Evolutionary conservation across 1,140 invertebrate species (phyloP).

Genomic region (Copidosoma floridanum): DNA sequence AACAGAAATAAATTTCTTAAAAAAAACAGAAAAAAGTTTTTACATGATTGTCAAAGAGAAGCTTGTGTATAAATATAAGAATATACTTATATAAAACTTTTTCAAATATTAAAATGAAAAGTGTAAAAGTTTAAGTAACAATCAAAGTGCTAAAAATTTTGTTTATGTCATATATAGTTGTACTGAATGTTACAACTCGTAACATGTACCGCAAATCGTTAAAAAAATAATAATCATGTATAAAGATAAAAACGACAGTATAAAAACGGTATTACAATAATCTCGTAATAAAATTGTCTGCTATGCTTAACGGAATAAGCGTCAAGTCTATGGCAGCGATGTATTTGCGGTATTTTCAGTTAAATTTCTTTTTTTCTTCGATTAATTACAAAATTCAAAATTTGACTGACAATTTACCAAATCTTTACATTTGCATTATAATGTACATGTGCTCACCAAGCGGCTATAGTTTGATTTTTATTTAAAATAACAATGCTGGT

Average conservation of each 20-base stretch:
- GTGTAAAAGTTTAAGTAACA: neutral
- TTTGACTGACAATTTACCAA: neutral
- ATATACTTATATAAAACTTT: neutral
- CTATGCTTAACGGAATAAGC: neutral
- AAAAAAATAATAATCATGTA: conserved; percentile 8
- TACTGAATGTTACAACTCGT: conserved; percentile 3
- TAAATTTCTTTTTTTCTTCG: no score
- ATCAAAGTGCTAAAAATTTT: neutral
- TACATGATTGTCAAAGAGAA: conserved; percentile 18
- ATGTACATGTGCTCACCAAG: conserved; percentile 36
- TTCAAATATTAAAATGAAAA: conserved; percentile 1
- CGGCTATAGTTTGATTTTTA: conserved; percentile 30
- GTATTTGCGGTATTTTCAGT: no score
- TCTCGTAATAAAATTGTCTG: conserved; percentile 3
- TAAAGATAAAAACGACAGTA: conserved; percentile 25
- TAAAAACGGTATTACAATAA: conserved; percentile 25
- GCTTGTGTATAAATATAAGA: neutral
- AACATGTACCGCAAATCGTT: conserved; percentile 2
- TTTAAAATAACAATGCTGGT: conserved; percentile 8
- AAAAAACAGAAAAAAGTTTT: no score
- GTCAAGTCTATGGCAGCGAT: neutral
- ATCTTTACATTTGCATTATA: neutral
- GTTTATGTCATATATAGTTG: conserved; percentile 9
- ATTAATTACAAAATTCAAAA: conserved; percentile 4
- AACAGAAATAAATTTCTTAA: no score